Evolutionary conservation across 2,888 invertebrate genomes (phyloP).

Genomic region (Leptothorax acervorum): DNA sequence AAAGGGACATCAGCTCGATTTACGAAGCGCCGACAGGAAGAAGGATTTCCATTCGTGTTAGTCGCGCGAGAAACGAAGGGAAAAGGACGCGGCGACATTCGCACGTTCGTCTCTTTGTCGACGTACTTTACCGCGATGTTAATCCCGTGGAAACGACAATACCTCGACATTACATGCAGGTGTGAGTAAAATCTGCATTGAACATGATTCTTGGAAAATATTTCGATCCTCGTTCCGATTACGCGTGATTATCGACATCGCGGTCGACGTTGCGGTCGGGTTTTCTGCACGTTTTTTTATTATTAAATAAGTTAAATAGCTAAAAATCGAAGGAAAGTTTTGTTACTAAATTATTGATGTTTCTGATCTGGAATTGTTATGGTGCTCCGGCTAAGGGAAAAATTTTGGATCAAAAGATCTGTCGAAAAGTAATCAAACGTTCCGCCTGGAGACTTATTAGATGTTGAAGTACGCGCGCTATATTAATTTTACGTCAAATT

Average conservation of each 20-base stretch:
- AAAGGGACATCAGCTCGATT: slow-evolving; percentile 71
- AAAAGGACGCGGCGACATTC: slow-evolving; percentile 57
- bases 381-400: background rate
- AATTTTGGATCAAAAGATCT: background rate
- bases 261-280: background rate
- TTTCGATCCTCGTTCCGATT: background rate
- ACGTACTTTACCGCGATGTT: slow-evolving; percentile 26
- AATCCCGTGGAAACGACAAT: slow-evolving; percentile 34
- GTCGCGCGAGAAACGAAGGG: slow-evolving; percentile 48
- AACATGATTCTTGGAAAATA: background rate
- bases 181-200: background rate
- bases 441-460: background rate
- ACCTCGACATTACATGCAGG: background rate
- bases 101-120: slow-evolving; percentile 50
- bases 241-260: background rate
- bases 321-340: background rate
- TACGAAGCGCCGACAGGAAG: slow-evolving; percentile 74
- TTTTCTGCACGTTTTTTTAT: background rate
- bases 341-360: background rate
- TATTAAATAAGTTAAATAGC: background rate
- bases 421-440: background rate
- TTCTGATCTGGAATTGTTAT: background rate
- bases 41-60: slow-evolving; percentile 72
- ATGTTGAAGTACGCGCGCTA: background rate
- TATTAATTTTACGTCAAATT: slow-evolving; percentile 16